Conservation (phyloP, 2,888 invertebrate genomes). For the Formica aserva region DNA sequence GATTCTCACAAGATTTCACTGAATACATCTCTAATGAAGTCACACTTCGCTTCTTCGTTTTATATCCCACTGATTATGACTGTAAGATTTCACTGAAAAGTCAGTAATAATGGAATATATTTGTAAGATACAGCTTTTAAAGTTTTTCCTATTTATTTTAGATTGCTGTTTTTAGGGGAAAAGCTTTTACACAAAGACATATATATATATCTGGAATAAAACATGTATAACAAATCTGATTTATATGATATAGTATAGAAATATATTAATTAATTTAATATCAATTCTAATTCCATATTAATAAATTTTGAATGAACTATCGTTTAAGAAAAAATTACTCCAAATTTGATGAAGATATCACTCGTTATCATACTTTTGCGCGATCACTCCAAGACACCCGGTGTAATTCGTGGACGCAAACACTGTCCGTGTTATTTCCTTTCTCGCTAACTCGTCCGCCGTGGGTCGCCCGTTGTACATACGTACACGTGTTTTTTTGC, state of each 20-base stretch:
- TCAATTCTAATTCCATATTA: neutral
- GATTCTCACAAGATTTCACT: neutral
- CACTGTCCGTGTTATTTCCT: slow-evolving; percentile 68
- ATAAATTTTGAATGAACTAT: neutral
- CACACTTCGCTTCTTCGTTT: no score
- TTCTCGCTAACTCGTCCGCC: slow-evolving; percentile 62
- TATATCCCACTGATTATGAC: no score
- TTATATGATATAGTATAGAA: no score
- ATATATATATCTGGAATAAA: no score
- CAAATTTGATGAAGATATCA: slow-evolving; percentile 4
- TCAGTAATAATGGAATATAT: no score
- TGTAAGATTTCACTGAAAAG: no score
- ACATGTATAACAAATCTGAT: no score
- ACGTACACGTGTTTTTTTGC: slow-evolving; percentile 58
- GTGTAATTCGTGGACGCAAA: slow-evolving; percentile 62
- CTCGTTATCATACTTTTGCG: neutral
- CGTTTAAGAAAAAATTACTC: neutral
- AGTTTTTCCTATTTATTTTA: no score
- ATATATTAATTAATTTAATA: no score
- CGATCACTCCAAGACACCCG: neutral
- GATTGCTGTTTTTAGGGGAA: no score
- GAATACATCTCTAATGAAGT: neutral
- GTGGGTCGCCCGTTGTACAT: slow-evolving; percentile 49
- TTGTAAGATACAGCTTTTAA: no score
- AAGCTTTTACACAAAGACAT: no score